Conservation (phyloP, 2,888 invertebrate genomes). For the Cataglyphis rosenhaueri region DNA sequence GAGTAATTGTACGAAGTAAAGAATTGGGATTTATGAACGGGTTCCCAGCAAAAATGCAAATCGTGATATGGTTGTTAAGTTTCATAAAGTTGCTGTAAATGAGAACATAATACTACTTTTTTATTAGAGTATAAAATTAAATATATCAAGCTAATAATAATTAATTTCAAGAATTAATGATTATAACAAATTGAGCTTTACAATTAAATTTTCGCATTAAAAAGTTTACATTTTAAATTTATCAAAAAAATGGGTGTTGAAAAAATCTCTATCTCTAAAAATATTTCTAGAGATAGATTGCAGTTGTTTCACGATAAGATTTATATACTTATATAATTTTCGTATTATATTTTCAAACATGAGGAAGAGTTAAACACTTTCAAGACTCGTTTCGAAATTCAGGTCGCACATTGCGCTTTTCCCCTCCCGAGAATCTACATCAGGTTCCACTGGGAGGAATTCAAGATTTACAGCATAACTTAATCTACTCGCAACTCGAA, state of each 20-base stretch:
- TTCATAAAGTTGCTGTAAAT: background rate
- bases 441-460: slow-evolving; percentile 53
- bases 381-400: slow-evolving; percentile 8
- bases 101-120: background rate
- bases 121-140: background rate
- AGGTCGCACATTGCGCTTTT: slow-evolving; percentile 38
- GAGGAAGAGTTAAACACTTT: background rate
- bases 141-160: background rate
- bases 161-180: background rate
- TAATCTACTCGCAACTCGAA: slow-evolving; percentile 71
- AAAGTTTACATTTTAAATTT: no score
- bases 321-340: background rate
- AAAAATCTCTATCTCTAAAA: no score
- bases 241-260: no score
- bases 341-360: background rate
- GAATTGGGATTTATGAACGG: slow-evolving; percentile 18
- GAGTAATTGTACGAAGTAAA: slow-evolving; percentile 25
- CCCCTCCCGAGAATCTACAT: slow-evolving; percentile 28
- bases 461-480: slow-evolving; percentile 74
- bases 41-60: slow-evolving; percentile 24
- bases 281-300: background rate
- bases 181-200: background rate
- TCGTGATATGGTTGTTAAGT: slow-evolving; percentile 3
- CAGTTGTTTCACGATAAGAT: background rate
- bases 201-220: background rate